Percentiles rank a stretch among this genome's conserved stretches.
Evolutionary conservation across 2,113 vertebrate genomes (phyloP).

Genomic region (Isichthys henryi): DNA sequence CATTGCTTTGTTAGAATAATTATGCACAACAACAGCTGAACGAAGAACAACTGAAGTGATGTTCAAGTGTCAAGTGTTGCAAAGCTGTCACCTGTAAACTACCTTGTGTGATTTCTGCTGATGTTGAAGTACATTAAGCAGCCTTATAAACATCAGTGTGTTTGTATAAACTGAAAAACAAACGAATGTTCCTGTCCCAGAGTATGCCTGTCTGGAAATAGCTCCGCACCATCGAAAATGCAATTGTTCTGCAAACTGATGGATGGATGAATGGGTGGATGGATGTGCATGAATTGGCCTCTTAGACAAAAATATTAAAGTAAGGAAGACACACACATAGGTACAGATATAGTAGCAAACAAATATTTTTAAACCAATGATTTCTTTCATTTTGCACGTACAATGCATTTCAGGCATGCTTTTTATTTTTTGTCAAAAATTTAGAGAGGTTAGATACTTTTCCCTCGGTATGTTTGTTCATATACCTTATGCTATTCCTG

Average conservation of each 20-base stretch:
- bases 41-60: neutral
- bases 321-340: neutral
- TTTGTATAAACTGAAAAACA: neutral
- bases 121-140: neutral
- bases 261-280: neutral
- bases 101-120: neutral
- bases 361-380: neutral
- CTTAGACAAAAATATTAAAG: neutral
- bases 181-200: neutral
- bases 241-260: neutral
- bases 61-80: neutral
- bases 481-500: conserved; percentile 39
- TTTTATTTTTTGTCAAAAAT: conserved; percentile 2
- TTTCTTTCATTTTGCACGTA: neutral
- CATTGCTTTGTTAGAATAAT: neutral
- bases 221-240: neutral
- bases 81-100: neutral
- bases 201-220: neutral
- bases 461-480: conserved; percentile 14
- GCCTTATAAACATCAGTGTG: neutral
- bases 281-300: neutral
- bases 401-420: neutral
- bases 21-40: neutral
- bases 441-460: neutral
- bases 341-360: neutral